Evolutionary conservation across 2,888 invertebrate genomes (phyloP), one percentile per base, ranked within the genome.

Genomic region (Erebia aethiops): DNA sequence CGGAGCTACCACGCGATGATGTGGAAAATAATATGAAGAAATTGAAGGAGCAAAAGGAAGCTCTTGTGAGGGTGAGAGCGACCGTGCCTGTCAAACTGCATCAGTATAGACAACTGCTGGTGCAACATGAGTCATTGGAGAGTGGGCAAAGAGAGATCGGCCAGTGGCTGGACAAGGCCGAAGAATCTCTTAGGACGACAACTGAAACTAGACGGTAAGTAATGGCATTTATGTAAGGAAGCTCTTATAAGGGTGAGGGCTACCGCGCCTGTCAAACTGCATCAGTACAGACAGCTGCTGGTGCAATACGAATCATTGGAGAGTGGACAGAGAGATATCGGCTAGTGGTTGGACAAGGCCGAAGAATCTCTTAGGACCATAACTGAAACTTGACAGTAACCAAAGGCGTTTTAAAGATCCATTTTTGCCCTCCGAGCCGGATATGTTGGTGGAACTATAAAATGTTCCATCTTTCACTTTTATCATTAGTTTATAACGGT

Each of bases 281-380:
- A 98, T 81, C 94, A 97, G 52, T 96, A 97, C 87, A 95, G 98
- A 78, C 98, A 98, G 81, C 89, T 98, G 21, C 85, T 97, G 16
- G 96, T 97, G 0, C 98, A 98, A 84, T 97, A 98, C 82, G 98
- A 98, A 88, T 97, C 98, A 0, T 87, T 99, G 71, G 98, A 98
- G 89, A 95, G 95, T 11, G 98, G 98, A 0, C 96, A 98, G 84
- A 94, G 94, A 74, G 98, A 99, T 88, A 96, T 99, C 66, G 95
- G 96, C 63, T 94, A 94, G 56, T 99, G 99, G 99, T 87, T 99
- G 46, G 96, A 97, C 77, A 96, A 95, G 76, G 98, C 98, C 0
- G 98, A 98, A 79, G 94, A 94, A 4, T 89, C 98, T 21, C 84
- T 99, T 69, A 93, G 78, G n/a, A 78, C 80, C 0, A 76, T 78